Evolutionary conservation across 1,140 invertebrate species (phyloP), one percentile per base, ranked within the genome.

Genomic region (Pantala flavescens): DNA sequence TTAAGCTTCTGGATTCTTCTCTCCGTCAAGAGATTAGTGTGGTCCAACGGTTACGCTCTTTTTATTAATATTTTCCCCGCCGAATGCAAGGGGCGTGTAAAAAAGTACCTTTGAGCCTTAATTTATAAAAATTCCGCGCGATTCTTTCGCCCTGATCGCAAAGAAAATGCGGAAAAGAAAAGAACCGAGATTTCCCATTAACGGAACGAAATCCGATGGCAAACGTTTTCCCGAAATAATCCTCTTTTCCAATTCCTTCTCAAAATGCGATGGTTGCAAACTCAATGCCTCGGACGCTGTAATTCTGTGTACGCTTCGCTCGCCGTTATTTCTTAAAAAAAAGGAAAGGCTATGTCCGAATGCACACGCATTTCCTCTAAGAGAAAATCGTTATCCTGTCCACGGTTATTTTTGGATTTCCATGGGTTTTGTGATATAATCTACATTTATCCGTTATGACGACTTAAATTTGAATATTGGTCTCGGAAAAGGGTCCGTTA

Each of bases 1-100:
- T 63, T 63, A 63, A 63, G 49, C 49, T 63, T 63, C 16, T 63
- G 49, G 49, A 63, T 63, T 63, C 49, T 63, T 63, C 49, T 63
- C 49, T 21, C 16, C 49, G n/a, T 21, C 49, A 16, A 63, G 49
- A 63, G 49, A 63, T 63, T 63, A 63, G 49, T 21, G n/a, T 21
- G 49, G 49, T 63, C 49, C 49, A 63, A 63, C 49, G 49, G 14
- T 63, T 63, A 63, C 12, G 49, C 49, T 63, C 12, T 63, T 63
- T 21, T 63, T 63, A 63, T 63, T 19, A 16, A 63, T 63, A 63
- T 63, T 63, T 63, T 63, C 49, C 49, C n/a, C 49, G 12, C 14
- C n/a, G 49, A 63, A 63, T 63, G 49, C 49, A 63, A 63, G 49
- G 5, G 49, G 2, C 49, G 14, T 49, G 43, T n/a, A 36, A 36